Evolutionary conservation across 2,888 invertebrate genomes (phyloP), one percentile per base, ranked within the genome.

Genomic region (Clanis bilineata): DNA sequence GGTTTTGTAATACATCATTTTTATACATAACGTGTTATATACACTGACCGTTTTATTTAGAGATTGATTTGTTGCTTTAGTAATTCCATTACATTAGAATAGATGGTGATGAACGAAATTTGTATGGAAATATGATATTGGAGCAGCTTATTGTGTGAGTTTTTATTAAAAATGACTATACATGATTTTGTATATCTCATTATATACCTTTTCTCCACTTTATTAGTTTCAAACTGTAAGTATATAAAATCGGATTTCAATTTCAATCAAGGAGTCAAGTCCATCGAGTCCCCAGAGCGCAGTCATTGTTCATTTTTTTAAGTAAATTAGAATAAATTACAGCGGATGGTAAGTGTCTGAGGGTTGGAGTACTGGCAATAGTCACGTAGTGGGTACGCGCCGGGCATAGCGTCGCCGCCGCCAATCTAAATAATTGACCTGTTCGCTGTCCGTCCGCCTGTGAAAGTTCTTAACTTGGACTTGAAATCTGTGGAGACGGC

Each of bases 351-450:
- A 51, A 39, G 22, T 55, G 54, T 38, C 15, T 64, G 62, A 66
- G 65, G 63, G 59, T 62, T 43, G 44, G 55, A 56, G 44, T 56
- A 44, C 56, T 59, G 44, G 55, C 70, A 76, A 73, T 79, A 80
- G 79, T 82, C 82, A 79, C 83, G 81, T 80, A 79, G 74, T 75
- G 72, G 73, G 76, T 76, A 76, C 67, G 65, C 71, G 73, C 66
- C 65, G 73, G 73, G 72, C 77, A 70, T 67, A 73, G 73, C 75
- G 82, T 74, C 88, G 88, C 82, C 87, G 85, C 82, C 82, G 79
- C 88, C 92, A 91, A 92, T 92, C 92, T 92, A 91, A 92, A 92
- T 92, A 91, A 92, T 92, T 92, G 92, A 90, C 88, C 84, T 80
- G 79, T 82, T 76, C 88, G 80, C 80, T 85, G 88, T 83, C 88